Conservation (phyloP, 2,888 invertebrate species). For the Drosophila lacicola region DNA sequence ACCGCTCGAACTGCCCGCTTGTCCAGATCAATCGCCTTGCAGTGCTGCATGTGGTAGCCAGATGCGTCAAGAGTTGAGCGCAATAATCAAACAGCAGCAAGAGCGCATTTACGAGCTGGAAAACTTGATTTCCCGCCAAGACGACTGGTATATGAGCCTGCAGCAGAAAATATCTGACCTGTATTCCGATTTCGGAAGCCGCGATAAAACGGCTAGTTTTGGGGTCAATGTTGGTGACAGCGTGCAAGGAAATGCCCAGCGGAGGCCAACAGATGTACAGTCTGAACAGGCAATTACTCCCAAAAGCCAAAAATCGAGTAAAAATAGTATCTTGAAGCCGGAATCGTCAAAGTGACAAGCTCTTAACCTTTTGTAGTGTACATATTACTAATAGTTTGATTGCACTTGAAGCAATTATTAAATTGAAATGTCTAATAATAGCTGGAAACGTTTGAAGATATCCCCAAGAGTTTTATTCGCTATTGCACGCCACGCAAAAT, state of each 20-base stretch:
- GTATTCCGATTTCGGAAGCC: constrained; percentile 42
- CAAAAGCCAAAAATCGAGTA: background rate
- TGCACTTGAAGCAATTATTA: constrained; percentile 9
- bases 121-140: constrained; percentile 46
- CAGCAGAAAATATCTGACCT: constrained; percentile 61
- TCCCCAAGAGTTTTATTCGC: constrained; percentile 55
- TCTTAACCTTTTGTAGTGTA: background rate
- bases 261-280: background rate
- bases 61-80: constrained; percentile 32
- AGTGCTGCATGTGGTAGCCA: constrained; percentile 35
- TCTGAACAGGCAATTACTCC: background rate
- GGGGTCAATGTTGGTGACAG: background rate
- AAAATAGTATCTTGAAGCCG: background rate
- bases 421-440: constrained; percentile 30
- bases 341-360: constrained; percentile 1
- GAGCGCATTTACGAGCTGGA: constrained; percentile 59
- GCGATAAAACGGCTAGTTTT: background rate
- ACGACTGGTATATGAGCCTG: constrained; percentile 34
- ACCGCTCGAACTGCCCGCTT: constrained; percentile 7
- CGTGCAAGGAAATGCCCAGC: background rate
- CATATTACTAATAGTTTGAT: background rate
- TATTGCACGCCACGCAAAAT: constrained; percentile 40
- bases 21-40: constrained; percentile 10
- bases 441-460: constrained; percentile 30
- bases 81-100: constrained; percentile 50